Evolutionary conservation across 2,797 vertebrate species (phyloP), one percentile per base, ranked within the genome.

Genomic region (Leptoclinus maculatus): DNA sequence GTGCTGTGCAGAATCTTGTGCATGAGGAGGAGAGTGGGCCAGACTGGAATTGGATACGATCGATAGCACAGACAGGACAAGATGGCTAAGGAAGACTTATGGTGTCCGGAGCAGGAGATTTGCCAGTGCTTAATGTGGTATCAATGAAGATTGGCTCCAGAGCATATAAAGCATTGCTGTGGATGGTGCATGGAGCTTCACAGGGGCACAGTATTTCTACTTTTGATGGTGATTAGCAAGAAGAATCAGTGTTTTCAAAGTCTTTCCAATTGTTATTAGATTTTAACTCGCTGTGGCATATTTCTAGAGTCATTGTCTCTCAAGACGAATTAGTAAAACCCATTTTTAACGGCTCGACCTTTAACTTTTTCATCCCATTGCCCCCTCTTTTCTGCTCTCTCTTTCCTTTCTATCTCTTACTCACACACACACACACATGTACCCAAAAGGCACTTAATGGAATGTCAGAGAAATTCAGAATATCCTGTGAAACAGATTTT

Each of bases 31-130:
- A 62, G 63, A 62, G 71, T 34, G 54, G 76, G 57, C 71, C 63
- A 75, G 76, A 74, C 78, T 73, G 71, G 64, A 80, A 73, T 36
- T 76, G 38, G 45, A 79, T 74, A 21, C 16, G 5, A 83, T 87
- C 62, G 8, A 84, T 88, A 56, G 71, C 47, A 38, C 41, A 59
- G 72, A 85, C 59, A 76, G 59, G 65, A 53, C 54, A 78, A 54
- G 54, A 83, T 14, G 54, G 64, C 71, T 58, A 71, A 73, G 74
- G 29, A 76, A 79, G 81, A 87, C 62, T 74, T 56, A 84, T 82
- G 66, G 38, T 70, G 74, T 82, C 74, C 32, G 13, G 74, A 45
- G 74, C 16, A 29, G 66, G 70, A 68, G 64, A 86, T 85, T 80
- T 82, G 71, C 74, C 53, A 53, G 69, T 76, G 54, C 57, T 70